Evolutionary conservation across 2,797 vertebrate genomes (phyloP).

Genomic region (Notolepis coatsorum): DNA sequence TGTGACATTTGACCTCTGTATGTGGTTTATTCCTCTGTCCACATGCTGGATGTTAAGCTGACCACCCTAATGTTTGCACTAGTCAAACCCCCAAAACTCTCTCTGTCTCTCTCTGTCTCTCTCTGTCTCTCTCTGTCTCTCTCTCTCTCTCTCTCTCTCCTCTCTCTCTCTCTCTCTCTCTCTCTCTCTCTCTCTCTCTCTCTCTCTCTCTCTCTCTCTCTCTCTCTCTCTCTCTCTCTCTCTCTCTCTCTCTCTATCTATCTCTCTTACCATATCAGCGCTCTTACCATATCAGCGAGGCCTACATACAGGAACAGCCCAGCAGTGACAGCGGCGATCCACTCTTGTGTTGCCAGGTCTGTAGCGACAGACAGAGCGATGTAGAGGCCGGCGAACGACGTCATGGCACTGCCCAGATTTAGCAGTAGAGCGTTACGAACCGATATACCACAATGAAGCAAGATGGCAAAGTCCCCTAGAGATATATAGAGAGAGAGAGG

Average conservation of each 20-base stretch:
- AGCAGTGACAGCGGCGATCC: constrained; percentile 87
- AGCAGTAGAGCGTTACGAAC: constrained; percentile 82
- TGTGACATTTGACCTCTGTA: no score
- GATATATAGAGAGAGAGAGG: not conserved
- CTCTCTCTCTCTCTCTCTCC: no score
- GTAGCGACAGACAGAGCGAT: constrained; percentile 84
- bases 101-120: no score
- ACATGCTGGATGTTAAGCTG: no score
- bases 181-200: no score
- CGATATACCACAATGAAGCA: constrained; percentile 85
- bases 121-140: no score
- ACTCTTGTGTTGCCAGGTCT: constrained; percentile 76
- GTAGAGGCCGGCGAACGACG: constrained; percentile 88
- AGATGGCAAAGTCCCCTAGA: constrained; percentile 89
- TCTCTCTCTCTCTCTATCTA: not conserved
- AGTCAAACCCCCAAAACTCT: no score
- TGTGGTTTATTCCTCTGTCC: no score
- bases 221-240: no score
- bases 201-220: no score
- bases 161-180: no score
- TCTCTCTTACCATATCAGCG: not conserved
- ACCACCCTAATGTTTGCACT: no score
- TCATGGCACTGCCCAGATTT: constrained; percentile 85
- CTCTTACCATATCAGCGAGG: constrained; percentile 90
- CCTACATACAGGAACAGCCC: constrained; percentile 93